Conservation (phyloP, 2,888 invertebrate species). For the Prenolepis imparis region DNA sequence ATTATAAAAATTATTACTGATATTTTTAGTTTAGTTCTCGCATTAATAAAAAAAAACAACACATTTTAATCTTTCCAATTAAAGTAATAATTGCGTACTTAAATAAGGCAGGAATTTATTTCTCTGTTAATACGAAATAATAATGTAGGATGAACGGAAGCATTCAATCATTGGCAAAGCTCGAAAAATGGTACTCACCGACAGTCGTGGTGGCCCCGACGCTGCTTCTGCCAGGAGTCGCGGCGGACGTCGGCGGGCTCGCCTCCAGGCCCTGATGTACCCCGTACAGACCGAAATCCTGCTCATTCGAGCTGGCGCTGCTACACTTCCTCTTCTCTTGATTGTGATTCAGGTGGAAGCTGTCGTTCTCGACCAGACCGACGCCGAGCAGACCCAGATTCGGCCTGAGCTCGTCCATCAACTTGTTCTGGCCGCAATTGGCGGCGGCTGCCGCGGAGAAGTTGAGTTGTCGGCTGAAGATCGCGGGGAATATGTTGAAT, state of each 20-base stretch:
- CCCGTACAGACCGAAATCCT: constrained; percentile 96
- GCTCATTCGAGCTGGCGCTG: constrained; percentile 93
- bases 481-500: constrained; percentile 96
- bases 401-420: constrained; percentile 95
- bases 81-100: too few species aligned
- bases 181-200: constrained; percentile 77
- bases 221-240: constrained; percentile 84
- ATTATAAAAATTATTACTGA: too few species aligned
- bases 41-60: background rate
- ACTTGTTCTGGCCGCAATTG: constrained; percentile 91
- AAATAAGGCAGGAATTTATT: too few species aligned
- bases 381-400: constrained; percentile 93
- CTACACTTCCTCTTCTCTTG: constrained; percentile 91
- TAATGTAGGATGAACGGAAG: background rate
- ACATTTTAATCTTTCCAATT: background rate
- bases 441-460: constrained; percentile 89
- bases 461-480: constrained; percentile 95
- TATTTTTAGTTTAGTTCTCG: too few species aligned
- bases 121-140: background rate
- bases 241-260: constrained; percentile 84
- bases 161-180: background rate
- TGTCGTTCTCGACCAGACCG: constrained; percentile 93
- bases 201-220: constrained; percentile 82
- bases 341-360: constrained; percentile 88
- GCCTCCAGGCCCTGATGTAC: constrained; percentile 86